Base-by-base conservation (phyloP, 2,888 invertebrate species). In the Chymomyza amoena region DNA sequence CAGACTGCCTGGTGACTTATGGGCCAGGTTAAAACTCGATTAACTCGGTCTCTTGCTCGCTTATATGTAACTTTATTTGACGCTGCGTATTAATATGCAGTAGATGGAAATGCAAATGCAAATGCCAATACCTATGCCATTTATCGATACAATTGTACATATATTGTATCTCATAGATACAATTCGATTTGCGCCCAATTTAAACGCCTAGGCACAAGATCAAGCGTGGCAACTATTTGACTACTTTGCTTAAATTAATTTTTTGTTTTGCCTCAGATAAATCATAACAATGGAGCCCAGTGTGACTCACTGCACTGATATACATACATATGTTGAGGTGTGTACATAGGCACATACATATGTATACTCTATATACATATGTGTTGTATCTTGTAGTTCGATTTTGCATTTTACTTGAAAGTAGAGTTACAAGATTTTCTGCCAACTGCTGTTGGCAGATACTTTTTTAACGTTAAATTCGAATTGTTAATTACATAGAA, bases 181-280 rank as follows among this genome's bases (percentile, higher is more conserved):
- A 81, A 86, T 88, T 84, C 76, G 84, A 84, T 83, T 88, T 88
- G 84, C 81, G 87, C 87, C 88, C 84, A 88, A 84, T 84, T 83
- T 84, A 81, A 84, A 88, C 84, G 84, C 84, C 84, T 84, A 81
- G 18, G 39, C 51, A 52, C 18, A 54, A 32, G 15, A 54, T 15
- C 66, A 25, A 65, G 7, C 39, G 25, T 25, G 51, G 45, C 52
- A 66, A 32, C 63, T 20, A 64, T 64, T 64, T 52, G 83, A 79
- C 86, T 74, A 72, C 76, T 83, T 54, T 16, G 54, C 54, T 54
- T 54, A 54, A 15, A 15, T 20, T 54, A 15, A n/a, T 61, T 61
- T 36, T 39, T 39, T 36, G 2, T 10, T 39, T n/a, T 51, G 15
- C 16, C 54, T 54, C 15, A 54, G 61, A n/a, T 61, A 39, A 45